Evolutionary conservation across 2,888 invertebrate genomes (phyloP).

Genomic region (Sclerodermus sp.): DNA sequence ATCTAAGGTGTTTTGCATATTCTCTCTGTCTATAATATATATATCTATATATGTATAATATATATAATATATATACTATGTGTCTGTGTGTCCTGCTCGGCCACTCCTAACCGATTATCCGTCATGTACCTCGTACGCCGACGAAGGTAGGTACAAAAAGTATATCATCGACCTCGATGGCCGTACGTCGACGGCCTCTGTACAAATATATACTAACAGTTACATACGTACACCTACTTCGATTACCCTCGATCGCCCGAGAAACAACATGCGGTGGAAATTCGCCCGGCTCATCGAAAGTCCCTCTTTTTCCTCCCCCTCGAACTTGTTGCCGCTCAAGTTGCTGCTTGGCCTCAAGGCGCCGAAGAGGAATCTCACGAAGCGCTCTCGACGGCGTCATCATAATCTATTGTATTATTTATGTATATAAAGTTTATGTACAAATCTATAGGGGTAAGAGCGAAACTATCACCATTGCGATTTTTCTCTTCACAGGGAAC

Average conservation of each 20-base stretch:
- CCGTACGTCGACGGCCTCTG: slow-evolving; percentile 17
- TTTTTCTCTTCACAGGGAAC: slow-evolving; percentile 22
- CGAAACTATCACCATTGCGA: slow-evolving; percentile 20
- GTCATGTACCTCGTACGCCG: slow-evolving; percentile 23
- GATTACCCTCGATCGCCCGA: slow-evolving; percentile 19
- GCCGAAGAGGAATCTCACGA: not conserved
- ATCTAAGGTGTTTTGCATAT: slow-evolving; percentile 13
- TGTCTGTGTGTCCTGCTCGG: not conserved
- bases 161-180: slow-evolving; percentile 39
- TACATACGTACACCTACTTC: slow-evolving; percentile 10
- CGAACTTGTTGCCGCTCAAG: not conserved
- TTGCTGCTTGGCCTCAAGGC: not conserved
- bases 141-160: slow-evolving; percentile 46
- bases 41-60: not conserved
- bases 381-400: no score
- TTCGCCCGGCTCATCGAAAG: slow-evolving; percentile 5
- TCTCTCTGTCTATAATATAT: slow-evolving; percentile 1
- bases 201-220: slow-evolving; percentile 25
- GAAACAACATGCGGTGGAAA: slow-evolving; percentile 18
- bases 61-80: slow-evolving; percentile 9
- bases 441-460: slow-evolving; percentile 29
- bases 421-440: slow-evolving; percentile 31
- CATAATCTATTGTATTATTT: no score
- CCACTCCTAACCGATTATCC: slow-evolving; percentile 1
- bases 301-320: not conserved